Evolutionary conservation across 2,113 vertebrate genomes (phyloP).

Genomic region (Struthio camelus): DNA sequence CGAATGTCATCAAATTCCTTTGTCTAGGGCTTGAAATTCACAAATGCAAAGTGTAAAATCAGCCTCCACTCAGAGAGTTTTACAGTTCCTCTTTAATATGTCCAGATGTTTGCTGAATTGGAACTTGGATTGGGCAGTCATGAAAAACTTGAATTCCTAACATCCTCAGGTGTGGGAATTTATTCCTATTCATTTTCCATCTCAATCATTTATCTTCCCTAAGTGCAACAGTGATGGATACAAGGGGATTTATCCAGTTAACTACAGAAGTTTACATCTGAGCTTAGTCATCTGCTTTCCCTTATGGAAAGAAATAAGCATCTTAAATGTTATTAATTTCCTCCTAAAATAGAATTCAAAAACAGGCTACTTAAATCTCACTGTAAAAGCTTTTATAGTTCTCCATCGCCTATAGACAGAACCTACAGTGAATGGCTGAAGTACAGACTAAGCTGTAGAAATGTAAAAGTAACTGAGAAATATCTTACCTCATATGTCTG

Average conservation of each 20-base stretch:
- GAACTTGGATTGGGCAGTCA: not conserved
- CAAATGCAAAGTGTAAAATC: not conserved
- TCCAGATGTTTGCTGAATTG: not conserved
- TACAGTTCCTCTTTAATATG: not conserved
- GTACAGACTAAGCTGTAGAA: not conserved
- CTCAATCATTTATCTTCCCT: not conserved
- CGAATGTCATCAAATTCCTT: not conserved
- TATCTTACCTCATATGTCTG: slow-evolving; percentile 11
- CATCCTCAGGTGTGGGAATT: not conserved
- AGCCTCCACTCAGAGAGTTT: not conserved
- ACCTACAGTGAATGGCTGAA: not conserved
- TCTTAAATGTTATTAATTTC: not conserved
- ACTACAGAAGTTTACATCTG: not conserved
- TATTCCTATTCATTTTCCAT: not conserved
- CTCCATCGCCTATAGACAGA: not conserved
- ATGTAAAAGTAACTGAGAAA: slow-evolving; percentile 28
- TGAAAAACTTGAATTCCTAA: not conserved
- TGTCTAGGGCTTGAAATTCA: not conserved
- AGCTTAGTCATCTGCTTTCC: not conserved
- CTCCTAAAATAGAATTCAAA: not conserved
- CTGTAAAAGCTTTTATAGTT: slow-evolving; percentile 4
- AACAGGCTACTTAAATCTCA: not conserved
- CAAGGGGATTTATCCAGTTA: not conserved
- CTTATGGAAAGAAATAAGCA: not conserved
- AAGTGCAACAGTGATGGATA: not conserved